phyloP scores from a whole-genome alignment of 2,797 vertebrate genomes.

The Tragelaphus eurycerus region DNA sequence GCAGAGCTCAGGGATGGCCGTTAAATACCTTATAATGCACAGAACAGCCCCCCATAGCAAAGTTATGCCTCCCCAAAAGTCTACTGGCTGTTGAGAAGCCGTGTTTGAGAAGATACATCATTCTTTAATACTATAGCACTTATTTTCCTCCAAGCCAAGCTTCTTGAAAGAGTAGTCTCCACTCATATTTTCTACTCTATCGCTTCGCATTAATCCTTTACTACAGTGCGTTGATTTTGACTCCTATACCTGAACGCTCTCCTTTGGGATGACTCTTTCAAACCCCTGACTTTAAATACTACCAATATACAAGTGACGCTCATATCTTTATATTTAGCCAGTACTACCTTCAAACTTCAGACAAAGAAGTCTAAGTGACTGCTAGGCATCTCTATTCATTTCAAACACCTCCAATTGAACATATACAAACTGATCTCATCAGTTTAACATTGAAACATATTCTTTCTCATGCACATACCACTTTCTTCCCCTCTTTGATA shows the following conservation, averaged over 20 bases:
- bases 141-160: neutral
- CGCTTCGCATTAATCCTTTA: neutral
- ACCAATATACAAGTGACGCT: neutral
- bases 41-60: neutral
- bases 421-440: neutral
- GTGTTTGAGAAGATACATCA: neutral
- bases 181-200: neutral
- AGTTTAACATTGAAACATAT: neutral
- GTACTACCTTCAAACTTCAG: neutral
- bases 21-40: neutral
- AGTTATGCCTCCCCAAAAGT: neutral
- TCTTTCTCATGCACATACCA: neutral
- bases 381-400: neutral
- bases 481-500: neutral
- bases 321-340: neutral
- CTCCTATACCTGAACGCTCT: neutral
- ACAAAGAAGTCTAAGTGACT: neutral
- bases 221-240: neutral
- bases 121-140: neutral
- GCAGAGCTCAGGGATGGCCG: neutral
- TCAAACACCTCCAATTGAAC: neutral
- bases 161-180: neutral
- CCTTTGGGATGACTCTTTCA: neutral
- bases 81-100: neutral
- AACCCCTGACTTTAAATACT: neutral